These are phyloP conservation scores for Pseudochirops corinnae DNA, from an alignment of 2,797 vertebrate genomes.

Conservation along the genomic window DNA sequence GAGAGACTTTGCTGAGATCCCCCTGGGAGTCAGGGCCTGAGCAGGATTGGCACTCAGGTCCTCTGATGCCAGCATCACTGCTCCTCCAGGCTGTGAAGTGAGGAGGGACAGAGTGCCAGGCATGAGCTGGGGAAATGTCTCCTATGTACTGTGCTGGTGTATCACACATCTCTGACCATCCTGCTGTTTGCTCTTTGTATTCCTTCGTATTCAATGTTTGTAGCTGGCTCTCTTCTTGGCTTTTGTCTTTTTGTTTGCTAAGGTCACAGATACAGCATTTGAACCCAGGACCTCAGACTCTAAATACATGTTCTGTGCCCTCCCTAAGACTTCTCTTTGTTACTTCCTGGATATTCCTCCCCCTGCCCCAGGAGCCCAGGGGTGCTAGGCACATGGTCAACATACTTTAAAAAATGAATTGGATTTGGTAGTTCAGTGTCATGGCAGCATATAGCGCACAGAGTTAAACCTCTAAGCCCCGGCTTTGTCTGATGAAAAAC, in stretches of 20 bases:
- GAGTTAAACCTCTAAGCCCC: slow-evolving; percentile 54
- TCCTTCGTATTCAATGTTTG: background rate
- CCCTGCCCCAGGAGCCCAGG: background rate
- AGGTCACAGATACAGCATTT: background rate
- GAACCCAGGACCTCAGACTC: background rate
- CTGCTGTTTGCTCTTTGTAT: background rate
- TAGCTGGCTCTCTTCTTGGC: background rate
- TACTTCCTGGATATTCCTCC: background rate
- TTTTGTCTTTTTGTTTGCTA: background rate
- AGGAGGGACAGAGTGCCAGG: background rate
- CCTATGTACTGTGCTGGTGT: no score
- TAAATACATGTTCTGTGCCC: background rate
- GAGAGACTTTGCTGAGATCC: background rate
- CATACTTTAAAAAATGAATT: background rate
- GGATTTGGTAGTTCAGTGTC: background rate
- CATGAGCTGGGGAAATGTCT: background rate
- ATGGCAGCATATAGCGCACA: background rate
- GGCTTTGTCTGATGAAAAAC: slow-evolving; percentile 64
- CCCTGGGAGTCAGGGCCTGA: background rate
- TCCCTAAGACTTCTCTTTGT: background rate
- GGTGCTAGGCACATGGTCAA: background rate
- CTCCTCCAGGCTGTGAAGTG: background rate
- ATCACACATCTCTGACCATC: no score
- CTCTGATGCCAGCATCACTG: background rate
- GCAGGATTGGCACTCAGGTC: background rate